Conservation (phyloP, 2,888 invertebrate genomes). For the Cheilosia urbana region DNA sequence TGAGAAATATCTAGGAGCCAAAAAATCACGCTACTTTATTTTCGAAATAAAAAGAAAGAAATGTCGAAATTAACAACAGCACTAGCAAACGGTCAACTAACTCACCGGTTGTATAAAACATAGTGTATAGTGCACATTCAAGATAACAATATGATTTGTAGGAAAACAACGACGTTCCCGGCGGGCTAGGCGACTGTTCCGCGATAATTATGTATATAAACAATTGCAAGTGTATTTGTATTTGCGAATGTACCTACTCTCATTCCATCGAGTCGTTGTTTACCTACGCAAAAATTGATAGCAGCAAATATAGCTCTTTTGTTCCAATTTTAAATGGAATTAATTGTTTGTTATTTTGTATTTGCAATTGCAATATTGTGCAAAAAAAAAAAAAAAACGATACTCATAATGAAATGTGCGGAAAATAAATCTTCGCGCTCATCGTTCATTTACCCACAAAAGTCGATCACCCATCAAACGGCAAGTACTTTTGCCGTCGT, state of each 20-base stretch:
- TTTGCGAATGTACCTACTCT: conserved; percentile 18
- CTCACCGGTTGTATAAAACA: conserved; percentile 15
- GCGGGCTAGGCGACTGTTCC: background rate
- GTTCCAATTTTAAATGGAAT: conserved; percentile 24
- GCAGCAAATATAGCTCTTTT: conserved; percentile 19
- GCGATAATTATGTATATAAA: conserved; percentile 12
- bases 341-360: conserved; percentile 1
- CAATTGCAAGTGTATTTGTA: background rate
- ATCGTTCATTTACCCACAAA: conserved; percentile 72
- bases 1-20: background rate
- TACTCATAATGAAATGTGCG: background rate
- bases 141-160: conserved; percentile 30
- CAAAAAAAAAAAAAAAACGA: conserved; percentile 9
- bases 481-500: background rate
- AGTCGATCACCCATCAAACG: conserved; percentile 64
- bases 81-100: conserved; percentile 29
- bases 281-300: conserved; percentile 39
- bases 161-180: conserved; percentile 7
- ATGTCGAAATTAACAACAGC: background rate
- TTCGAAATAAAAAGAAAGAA: background rate
- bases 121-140: background rate
- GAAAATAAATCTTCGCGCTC: conserved; percentile 40
- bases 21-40: background rate
- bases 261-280: conserved; percentile 25
- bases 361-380: conserved; percentile 14